These are phyloP conservation scores for Tetrax tetrax DNA, from an alignment of 2,113 vertebrate genomes.

Conservation along the genomic window DNA sequence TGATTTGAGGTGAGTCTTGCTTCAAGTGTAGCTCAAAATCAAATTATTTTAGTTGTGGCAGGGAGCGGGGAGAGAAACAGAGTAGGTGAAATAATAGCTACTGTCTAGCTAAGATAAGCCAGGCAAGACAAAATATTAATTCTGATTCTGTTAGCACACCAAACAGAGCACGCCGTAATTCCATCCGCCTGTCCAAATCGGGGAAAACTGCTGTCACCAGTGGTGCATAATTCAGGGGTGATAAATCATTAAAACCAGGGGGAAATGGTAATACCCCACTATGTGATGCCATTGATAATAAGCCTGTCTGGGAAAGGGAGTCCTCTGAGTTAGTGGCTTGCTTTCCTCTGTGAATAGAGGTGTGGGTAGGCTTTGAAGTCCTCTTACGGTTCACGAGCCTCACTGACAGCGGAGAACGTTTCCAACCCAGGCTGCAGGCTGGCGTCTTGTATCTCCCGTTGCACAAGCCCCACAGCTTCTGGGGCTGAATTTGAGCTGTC, in stretches of 20 bases:
- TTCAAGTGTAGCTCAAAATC: slow-evolving; percentile 4
- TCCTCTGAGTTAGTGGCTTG: background rate
- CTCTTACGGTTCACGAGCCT: background rate
- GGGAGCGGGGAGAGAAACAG: background rate
- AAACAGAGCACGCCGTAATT: background rate
- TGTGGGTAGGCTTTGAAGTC: background rate
- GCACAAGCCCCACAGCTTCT: background rate
- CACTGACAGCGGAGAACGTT: background rate
- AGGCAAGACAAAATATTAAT: slow-evolving; percentile 33
- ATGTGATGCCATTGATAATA: background rate
- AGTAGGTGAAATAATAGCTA: slow-evolving; percentile 6
- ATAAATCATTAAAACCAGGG: background rate
- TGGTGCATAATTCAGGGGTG: background rate
- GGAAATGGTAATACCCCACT: background rate
- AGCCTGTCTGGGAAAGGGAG: background rate
- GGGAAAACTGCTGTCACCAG: background rate
- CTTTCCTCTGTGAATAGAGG: background rate
- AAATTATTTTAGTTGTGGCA: background rate
- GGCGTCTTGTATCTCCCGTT: background rate
- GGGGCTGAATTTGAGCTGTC: background rate
- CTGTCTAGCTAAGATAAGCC: slow-evolving; percentile 43
- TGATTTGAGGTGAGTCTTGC: slow-evolving; percentile 24
- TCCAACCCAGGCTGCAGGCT: background rate
- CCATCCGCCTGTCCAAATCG: background rate
- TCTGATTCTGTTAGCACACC: slow-evolving; percentile 46